A percentile compares a stretch with the other conserved stretches of the same genome.
Evolutionary conservation across 2,888 invertebrate species (phyloP).

Genomic region (Masnerella sp.): DNA sequence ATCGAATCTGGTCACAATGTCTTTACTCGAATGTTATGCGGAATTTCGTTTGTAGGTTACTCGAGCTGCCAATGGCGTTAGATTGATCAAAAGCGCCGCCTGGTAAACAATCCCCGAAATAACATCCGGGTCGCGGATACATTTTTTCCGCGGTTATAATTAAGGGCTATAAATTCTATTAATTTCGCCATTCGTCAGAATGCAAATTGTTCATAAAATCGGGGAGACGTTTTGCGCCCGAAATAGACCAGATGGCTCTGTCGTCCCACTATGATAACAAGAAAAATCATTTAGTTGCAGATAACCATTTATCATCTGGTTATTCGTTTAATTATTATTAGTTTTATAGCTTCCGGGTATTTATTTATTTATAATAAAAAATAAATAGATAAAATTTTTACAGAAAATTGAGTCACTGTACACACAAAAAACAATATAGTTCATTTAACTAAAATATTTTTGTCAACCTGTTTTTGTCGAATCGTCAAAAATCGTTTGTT

Average conservation of each 20-base stretch:
- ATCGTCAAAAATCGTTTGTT: no score
- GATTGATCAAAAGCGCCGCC: conserved; percentile 2
- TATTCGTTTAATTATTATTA: no score
- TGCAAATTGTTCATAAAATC: conserved; percentile 41
- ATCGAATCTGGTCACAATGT: conserved; percentile 60
- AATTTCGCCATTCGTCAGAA: conserved; percentile 30
- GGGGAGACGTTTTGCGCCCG: not conserved
- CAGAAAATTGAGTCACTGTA: no score
- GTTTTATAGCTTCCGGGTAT: no score
- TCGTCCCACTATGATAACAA: conserved; percentile 18
- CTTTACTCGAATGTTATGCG: conserved; percentile 42
- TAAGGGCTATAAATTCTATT: conserved; percentile 27
- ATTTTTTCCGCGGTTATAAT: conserved; percentile 10
- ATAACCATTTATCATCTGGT: no score
- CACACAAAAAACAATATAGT: no score
- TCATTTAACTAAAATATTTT: no score
- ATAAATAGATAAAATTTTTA: no score
- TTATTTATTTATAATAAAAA: no score
- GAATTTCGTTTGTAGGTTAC: conserved; percentile 51
- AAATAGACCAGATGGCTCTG: conserved; percentile 7
- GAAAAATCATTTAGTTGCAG: not conserved
- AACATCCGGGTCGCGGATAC: not conserved
- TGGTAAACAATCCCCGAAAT: conserved; percentile 6
- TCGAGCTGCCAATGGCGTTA: conserved; percentile 7
- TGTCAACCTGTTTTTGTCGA: no score